phyloP scores from a whole-genome alignment of 1,140 invertebrate species.

The Pararge aegeria region DNA sequence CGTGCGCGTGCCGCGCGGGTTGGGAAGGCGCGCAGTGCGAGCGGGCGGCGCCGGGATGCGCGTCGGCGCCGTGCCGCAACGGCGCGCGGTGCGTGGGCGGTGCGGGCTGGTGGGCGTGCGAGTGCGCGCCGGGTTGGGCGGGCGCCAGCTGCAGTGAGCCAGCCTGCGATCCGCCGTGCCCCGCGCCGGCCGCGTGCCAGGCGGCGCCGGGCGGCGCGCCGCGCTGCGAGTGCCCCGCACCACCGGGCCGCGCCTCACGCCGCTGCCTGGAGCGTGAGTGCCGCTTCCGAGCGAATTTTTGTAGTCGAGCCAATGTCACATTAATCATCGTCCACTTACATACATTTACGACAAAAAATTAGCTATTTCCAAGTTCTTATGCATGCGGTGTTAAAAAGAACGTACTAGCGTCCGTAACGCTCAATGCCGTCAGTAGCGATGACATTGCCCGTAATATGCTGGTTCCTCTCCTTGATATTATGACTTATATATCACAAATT shows the following conservation, averaged over 20 bases:
- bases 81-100: constrained; percentile 90
- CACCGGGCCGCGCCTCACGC: constrained; percentile 43
- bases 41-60: constrained; percentile 43
- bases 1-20: constrained; percentile 36
- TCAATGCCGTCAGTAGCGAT: too few relatives aligned
- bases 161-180: constrained; percentile 86
- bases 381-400: too few relatives aligned
- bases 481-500: too few relatives aligned
- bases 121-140: constrained; percentile 90
- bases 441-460: too few relatives aligned
- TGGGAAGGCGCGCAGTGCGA: constrained; percentile 55
- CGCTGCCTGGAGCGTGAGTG: constrained; percentile 58
- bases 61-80: constrained; percentile 83
- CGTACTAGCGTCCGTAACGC: too few relatives aligned
- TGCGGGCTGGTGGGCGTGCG: constrained; percentile 85
- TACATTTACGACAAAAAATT: too few relatives aligned
- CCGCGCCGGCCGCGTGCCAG: constrained; percentile 43
- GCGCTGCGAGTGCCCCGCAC: constrained; percentile 55
- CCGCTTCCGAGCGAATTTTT: too few relatives aligned
- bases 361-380: too few relatives aligned
- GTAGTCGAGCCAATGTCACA: too few relatives aligned
- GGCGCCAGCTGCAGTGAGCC: constrained; percentile 87
- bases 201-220: constrained; percentile 34
- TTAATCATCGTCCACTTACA: too few relatives aligned
- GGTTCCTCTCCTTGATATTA: too few relatives aligned